Evolutionary conservation across 1,140 invertebrate genomes (phyloP).

Genomic region (Rhagoletis zephyria): DNA sequence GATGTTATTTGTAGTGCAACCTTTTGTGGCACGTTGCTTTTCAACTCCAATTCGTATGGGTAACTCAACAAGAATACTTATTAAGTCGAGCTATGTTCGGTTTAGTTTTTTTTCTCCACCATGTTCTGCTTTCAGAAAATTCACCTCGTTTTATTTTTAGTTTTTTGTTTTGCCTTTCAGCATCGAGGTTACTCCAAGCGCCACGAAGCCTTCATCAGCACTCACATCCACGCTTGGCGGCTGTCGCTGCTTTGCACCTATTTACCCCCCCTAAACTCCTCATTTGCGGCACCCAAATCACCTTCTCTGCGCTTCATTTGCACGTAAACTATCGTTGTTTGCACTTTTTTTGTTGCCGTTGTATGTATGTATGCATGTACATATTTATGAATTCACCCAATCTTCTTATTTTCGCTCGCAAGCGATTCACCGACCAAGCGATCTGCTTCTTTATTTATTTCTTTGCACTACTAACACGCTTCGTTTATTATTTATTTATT

Average conservation of each 20-base stretch:
- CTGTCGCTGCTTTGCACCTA: background rate
- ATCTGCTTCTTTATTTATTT: conserved; percentile 49
- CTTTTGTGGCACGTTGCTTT: background rate
- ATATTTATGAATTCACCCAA: too few relatives aligned
- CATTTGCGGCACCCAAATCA: background rate
- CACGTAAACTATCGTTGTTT: background rate
- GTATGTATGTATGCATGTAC: too few relatives aligned
- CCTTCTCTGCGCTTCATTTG: background rate
- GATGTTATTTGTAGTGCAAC: background rate
- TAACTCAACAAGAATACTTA: background rate
- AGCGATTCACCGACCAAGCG: background rate
- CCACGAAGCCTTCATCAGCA: background rate
- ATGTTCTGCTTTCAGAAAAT: background rate
- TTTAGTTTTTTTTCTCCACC: background rate
- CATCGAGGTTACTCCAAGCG: background rate
- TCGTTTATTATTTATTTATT: conserved; percentile 52
- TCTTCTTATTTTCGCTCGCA: background rate
- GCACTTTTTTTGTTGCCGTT: background rate
- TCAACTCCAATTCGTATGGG: background rate
- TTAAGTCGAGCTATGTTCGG: background rate
- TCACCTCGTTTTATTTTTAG: background rate
- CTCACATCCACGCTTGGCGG: background rate
- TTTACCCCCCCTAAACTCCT: background rate
- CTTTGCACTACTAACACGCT: conserved; percentile 49
- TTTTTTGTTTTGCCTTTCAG: background rate